Evolutionary conservation across 2,113 vertebrate species (phyloP), one percentile per base, ranked within the genome.

Genomic region (Cyrtonyx montezumae): DNA sequence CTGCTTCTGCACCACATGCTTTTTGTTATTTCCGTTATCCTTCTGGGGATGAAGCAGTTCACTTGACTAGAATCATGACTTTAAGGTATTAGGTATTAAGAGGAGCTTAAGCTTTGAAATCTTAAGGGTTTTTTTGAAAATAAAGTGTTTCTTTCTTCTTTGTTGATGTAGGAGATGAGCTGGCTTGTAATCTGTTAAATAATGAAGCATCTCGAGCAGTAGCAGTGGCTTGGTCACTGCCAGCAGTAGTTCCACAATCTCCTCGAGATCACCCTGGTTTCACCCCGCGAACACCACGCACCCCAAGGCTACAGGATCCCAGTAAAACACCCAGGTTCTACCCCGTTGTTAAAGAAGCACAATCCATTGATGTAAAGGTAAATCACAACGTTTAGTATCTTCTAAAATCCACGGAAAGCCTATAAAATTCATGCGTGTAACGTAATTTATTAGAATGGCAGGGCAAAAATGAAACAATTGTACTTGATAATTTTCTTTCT

Each of bases 301-400:
- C 98, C 28, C 98, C 98, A 0, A 98, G 98, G 62, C 97, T 99
- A 20, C 98, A 99, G 94, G 98, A 99, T 97, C 98, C 98, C 78
- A 98, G 83, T 92, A 99, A 98, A 98, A 98, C 98, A 8, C 98
- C 98, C 4, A 98, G 99, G 48, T 99, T 99, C 96, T 99, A 99
- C 95, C 98, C 99, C 45, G 99, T 99, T 62, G 98, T 99, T 88
- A 99, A 99, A 96, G 99, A 99, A 95, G 97, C 98, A 43, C 98
- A 95, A 84, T 92, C 95, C 78, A 91, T 98, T 36, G 98, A 99
- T 56, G 78, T 96, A 56, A 98, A 98, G 98, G 98, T 99, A 97
- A 87, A 42, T 5, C 48, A 49, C 86, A 93, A 61, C 49, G n/a
- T 0, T 11, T 32, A 48, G 12, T 55, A 2, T 28, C 59, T 73